Percentiles rank a stretch among this genome's conserved stretches.
Evolutionary conservation across 92 coral and sea anemone genomes (phyloP).

Genomic region (Umimayanthus chanpuru): DNA sequence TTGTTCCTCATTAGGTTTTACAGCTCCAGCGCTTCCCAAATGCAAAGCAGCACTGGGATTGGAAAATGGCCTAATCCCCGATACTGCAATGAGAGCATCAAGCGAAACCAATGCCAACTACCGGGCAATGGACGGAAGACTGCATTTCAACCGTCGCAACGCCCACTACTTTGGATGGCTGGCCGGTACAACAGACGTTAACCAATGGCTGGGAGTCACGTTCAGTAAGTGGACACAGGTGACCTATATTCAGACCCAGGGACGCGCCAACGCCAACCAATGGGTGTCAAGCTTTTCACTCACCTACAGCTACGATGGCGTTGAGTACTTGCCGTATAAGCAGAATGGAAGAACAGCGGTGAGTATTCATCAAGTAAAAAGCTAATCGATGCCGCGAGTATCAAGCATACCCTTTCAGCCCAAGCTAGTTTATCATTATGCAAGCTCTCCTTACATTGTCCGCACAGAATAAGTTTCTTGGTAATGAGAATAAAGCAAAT

Average conservation of each 20-base stretch:
- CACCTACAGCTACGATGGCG: constrained; percentile 41
- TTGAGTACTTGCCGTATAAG: constrained; percentile 3
- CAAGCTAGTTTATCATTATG: no score
- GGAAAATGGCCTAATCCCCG: constrained; percentile 51
- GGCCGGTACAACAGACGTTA: background rate
- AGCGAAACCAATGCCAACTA: background rate
- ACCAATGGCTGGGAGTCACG: constrained; percentile 50
- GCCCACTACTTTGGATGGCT: constrained; percentile 43
- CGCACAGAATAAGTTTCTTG: no score
- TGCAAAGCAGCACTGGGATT: constrained; percentile 44
- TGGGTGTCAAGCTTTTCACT: constrained; percentile 51
- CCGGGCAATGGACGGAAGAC: constrained; percentile 32
- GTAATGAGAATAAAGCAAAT: no score
- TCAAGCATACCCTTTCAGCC: no score
- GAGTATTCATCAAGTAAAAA: background rate
- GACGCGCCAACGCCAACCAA: constrained; percentile 34
- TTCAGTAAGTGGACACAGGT: constrained; percentile 44
- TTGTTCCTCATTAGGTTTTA: constrained; percentile 21
- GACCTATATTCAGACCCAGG: constrained; percentile 50
- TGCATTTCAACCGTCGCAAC: constrained; percentile 21
- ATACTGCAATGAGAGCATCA: constrained; percentile 46
- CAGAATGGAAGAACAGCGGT: constrained; percentile 40
- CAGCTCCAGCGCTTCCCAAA: constrained; percentile 25
- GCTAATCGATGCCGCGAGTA: background rate
- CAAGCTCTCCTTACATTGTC: no score